A percentile compares a stretch with the other conserved stretches of the same genome.
Evolutionary conservation across 2,797 vertebrate species (phyloP).

Genomic region (Paguma larvata): DNA sequence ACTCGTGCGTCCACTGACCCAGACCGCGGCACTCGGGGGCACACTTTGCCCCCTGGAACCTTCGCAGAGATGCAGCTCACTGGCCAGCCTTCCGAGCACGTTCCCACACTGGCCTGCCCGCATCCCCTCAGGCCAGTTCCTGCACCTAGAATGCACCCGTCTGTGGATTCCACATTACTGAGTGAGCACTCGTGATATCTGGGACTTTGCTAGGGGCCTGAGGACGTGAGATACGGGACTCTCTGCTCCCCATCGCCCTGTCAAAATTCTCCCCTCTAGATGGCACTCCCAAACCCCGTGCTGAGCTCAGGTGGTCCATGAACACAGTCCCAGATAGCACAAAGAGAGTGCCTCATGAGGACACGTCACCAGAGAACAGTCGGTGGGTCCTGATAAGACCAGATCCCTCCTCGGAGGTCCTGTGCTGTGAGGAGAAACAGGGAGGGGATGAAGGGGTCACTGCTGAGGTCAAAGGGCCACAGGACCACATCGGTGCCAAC

Average conservation of each 20-base stretch:
- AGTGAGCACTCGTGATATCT: rapidly evolving
- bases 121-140: background rate
- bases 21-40: background rate
- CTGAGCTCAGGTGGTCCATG: background rate
- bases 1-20: background rate
- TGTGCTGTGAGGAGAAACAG: background rate
- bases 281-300: rapidly evolving
- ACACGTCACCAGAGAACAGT: background rate
- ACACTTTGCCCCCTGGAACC: background rate
- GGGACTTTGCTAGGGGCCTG: background rate
- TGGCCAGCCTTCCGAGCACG: background rate
- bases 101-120: background rate
- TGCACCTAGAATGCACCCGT: rapidly evolving
- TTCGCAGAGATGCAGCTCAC: background rate
- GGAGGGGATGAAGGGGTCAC: background rate
- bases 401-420: background rate
- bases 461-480: background rate
- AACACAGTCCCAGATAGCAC: background rate
- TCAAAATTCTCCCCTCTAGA: background rate
- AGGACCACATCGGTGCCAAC: rapidly evolving
- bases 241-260: background rate
- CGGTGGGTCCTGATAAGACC: background rate
- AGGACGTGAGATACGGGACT: background rate
- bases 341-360: background rate
- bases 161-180: background rate